Evolutionary conservation across 2,888 invertebrate genomes (phyloP).

Genomic region (Hypena proboscidalis): DNA sequence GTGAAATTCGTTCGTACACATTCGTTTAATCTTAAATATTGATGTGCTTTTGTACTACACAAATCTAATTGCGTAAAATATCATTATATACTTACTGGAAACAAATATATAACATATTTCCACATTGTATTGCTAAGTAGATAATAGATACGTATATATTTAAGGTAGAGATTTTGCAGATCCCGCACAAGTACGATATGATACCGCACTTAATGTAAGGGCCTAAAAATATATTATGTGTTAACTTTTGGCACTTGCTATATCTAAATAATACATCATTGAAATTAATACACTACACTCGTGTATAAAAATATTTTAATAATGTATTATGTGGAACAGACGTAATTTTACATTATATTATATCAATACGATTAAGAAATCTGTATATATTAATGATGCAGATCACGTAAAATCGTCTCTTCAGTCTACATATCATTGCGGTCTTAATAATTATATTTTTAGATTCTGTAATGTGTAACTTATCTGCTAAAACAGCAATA

Average conservation of each 20-base stretch:
- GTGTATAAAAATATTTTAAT: constrained; percentile 1
- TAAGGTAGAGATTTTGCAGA: constrained; percentile 32
- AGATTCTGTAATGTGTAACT: constrained; percentile 39
- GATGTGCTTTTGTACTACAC: constrained; percentile 22
- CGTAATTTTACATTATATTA: constrained; percentile 13
- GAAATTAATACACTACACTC: neutral
- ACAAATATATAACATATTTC: constrained; percentile 17
- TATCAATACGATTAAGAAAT: constrained; percentile 5
- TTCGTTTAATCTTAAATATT: constrained; percentile 3
- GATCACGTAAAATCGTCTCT: constrained; percentile 8
- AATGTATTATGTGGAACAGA: constrained; percentile 16
- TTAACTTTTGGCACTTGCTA: constrained; percentile 60
- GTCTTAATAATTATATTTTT: constrained; percentile 42
- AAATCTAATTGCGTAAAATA: constrained; percentile 8
- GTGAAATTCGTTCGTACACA: constrained; percentile 5
- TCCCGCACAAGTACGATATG: constrained; percentile 32
- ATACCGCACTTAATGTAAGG: constrained; percentile 50
- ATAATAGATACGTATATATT: constrained; percentile 12
- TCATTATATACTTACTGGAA: constrained; percentile 11
- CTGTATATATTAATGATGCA: constrained; percentile 30
- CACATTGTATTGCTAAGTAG: constrained; percentile 33
- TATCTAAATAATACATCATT: constrained; percentile 16
- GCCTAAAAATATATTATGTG: constrained; percentile 64
- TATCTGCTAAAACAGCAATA: constrained; percentile 73
- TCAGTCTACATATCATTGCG: constrained; percentile 22